These are phyloP conservation scores for Felis catus DNA, from an alignment of 2,113 vertebrate genomes.

Conservation along the genomic window F.catus_Fca126_mat1.0 CM031423.1:21748001-21748500, in stretches of 20 bases:
- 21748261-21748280: background rate
- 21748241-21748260: background rate
- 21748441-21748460: background rate
- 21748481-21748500: background rate
- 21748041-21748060: background rate
- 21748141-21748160: background rate
- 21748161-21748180: background rate
- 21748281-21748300: background rate
- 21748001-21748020: slow-evolving; percentile 85
- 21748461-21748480: background rate
- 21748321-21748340: background rate
- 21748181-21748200: background rate
- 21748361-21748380: background rate
- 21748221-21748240: background rate
- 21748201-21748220: background rate
- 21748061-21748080: background rate
- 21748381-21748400: background rate
- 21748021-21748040: background rate
- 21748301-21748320: background rate
- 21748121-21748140: background rate
- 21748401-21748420: background rate
- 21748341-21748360: background rate
- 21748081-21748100: background rate
- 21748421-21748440: background rate
- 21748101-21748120: background rate